phyloP scores from a whole-genome alignment of 2,113 vertebrate genomes.

The Silurus asotus region DNA sequence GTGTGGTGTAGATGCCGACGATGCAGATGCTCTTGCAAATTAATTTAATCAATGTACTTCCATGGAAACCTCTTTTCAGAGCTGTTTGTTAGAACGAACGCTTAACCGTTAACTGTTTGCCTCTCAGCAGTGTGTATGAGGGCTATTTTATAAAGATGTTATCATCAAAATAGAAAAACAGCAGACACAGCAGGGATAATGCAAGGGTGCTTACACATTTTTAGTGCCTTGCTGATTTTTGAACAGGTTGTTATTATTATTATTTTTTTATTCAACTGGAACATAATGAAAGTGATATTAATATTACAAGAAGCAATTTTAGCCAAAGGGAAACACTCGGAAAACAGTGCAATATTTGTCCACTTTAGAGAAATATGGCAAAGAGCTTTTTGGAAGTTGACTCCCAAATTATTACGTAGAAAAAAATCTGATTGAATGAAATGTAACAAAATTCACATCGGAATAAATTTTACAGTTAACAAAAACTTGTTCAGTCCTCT shows the following conservation, averaged over 20 bases:
- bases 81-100: neutral
- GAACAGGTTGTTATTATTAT: neutral
- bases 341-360: neutral
- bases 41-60: neutral
- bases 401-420: neutral
- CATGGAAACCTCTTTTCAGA: neutral
- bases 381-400: neutral
- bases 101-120: neutral
- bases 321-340: neutral
- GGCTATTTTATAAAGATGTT: neutral
- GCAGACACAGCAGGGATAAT: neutral
- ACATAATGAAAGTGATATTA: neutral
- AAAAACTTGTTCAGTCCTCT: neutral
- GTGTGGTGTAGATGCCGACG: neutral
- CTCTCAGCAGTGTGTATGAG: neutral
- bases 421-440: neutral
- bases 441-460: neutral
- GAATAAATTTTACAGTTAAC: neutral
- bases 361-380: neutral
- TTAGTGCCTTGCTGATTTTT: neutral
- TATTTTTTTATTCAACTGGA: neutral
- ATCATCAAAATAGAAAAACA: constrained; percentile 7
- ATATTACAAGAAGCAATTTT: neutral
- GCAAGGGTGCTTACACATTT: neutral
- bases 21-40: neutral